Percentiles rank a stretch among this genome's conserved stretches.
These are phyloP conservation scores for Andricus curvator DNA, from an alignment of 2,888 invertebrate genomes.

Conservation along the genomic window DNA sequence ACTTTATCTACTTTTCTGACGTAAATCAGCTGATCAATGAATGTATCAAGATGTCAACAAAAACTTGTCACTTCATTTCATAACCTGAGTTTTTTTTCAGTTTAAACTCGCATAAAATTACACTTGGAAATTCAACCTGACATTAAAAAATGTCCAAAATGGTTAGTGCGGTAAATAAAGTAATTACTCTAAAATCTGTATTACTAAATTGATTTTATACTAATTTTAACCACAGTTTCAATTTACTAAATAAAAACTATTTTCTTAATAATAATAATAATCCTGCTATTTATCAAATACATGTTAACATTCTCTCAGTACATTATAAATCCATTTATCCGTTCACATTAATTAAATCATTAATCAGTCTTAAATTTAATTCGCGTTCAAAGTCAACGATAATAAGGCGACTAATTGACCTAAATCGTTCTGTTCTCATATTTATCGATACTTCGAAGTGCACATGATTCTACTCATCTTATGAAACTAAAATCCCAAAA, in stretches of 20 bases:
- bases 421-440: background rate
- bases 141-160: background rate
- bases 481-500: background rate
- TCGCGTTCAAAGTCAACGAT: background rate
- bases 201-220: background rate
- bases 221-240: background rate
- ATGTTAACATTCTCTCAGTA: too few species aligned
- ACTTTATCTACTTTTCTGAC: background rate
- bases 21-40: background rate
- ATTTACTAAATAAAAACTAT: background rate
- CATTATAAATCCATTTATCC: too few species aligned
- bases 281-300: too few species aligned
- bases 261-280: too few species aligned
- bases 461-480: background rate
- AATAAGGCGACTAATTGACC: background rate
- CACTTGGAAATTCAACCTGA: background rate
- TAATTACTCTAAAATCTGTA: background rate
- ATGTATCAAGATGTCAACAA: background rate
- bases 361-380: background rate
- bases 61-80: conserved; percentile 3
- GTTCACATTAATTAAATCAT: background rate
- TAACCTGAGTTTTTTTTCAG: background rate
- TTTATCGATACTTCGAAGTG: background rate
- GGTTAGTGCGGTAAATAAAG: background rate
- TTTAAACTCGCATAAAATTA: background rate